Conservation (phyloP, 2,888 invertebrate species). For the Limnephilus rhombicus region DNA sequence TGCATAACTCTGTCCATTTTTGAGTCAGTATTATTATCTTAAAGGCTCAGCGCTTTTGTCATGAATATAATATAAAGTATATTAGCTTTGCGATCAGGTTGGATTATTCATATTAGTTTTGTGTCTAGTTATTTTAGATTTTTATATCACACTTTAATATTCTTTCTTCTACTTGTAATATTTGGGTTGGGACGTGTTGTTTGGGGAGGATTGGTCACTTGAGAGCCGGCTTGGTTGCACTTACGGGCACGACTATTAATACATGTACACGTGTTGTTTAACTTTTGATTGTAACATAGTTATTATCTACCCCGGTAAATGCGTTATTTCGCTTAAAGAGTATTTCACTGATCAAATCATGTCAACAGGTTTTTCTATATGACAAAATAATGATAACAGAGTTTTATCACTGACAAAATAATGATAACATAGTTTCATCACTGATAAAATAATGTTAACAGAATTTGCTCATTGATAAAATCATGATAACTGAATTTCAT, state of each 20-base stretch:
- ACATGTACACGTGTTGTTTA: background rate
- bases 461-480: no score
- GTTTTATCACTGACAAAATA: background rate
- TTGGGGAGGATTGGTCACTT: background rate
- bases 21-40: background rate
- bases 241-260: background rate
- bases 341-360: no score
- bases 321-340: background rate
- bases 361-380: no score
- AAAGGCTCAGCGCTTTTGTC: slow-evolving; percentile 18
- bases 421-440: no score
- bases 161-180: slow-evolving; percentile 5
- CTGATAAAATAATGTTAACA: no score
- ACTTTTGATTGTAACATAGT: background rate
- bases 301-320: background rate
- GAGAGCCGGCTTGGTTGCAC: slow-evolving; percentile 23
- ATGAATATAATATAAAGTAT: slow-evolving; percentile 30
- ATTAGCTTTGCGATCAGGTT: slow-evolving; percentile 6
- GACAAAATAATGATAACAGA: no score
- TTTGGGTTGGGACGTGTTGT: slow-evolving; percentile 14
- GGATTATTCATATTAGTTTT: background rate
- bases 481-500: no score
- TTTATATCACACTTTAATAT: slow-evolving; percentile 22
- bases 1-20: background rate
- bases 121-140: slow-evolving; percentile 5